A percentile compares a stretch with the other conserved stretches of the same genome.
These are phyloP conservation scores for Guaruba guarouba DNA, from an alignment of 2,113 vertebrate species.

Conservation along the genomic window DNA sequence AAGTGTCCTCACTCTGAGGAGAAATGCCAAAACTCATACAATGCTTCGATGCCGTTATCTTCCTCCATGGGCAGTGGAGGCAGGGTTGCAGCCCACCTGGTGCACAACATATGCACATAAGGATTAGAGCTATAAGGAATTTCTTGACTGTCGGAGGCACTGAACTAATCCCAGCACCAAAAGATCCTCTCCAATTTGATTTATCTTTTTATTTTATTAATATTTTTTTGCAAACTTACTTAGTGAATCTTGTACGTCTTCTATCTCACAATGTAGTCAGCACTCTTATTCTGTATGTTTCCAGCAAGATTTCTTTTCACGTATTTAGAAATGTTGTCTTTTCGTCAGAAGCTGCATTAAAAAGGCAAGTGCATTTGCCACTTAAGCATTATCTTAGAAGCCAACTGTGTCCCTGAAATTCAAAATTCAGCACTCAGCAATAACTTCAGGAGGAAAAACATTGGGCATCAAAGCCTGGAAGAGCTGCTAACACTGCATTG, in stretches of 20 bases:
- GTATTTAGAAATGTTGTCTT: neutral
- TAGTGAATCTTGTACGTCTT: neutral
- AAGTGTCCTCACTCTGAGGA: neutral
- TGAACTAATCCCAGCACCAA: neutral
- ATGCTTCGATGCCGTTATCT: fast-evolving
- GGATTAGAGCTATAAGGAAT: neutral
- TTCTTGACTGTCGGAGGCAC: neutral
- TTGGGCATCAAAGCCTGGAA: neutral
- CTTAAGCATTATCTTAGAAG: neutral
- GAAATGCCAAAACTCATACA: neutral
- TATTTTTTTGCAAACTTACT: neutral
- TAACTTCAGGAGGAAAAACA: neutral
- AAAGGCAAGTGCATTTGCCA: neutral
- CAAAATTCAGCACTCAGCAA: neutral
- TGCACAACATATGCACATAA: fast-evolving
- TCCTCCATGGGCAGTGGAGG: neutral
- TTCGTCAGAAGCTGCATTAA: neutral
- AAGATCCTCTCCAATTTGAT: neutral
- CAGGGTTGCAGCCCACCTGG: neutral
- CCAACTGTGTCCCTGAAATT: neutral
- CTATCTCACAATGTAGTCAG: neutral
- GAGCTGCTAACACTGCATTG: fast-evolving
- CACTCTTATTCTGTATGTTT: neutral
- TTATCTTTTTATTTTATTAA: neutral
- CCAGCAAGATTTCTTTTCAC: neutral